Percentiles rank a stretch among this genome's conserved stretches.
These are phyloP conservation scores for Reinhardtius hippoglossoides DNA, from an alignment of 2,113 vertebrate species.

Conservation along the genomic window DNA sequence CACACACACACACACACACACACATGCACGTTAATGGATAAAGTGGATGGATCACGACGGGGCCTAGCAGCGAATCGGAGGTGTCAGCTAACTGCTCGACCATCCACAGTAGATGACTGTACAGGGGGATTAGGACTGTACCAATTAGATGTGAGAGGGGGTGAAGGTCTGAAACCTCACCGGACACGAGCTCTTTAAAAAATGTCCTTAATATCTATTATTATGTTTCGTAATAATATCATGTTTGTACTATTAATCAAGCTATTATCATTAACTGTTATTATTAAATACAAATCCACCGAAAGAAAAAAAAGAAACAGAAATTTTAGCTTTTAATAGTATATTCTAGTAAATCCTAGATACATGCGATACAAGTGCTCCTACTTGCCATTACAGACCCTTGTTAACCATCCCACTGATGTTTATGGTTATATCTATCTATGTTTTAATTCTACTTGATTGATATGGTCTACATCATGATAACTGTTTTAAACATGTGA, in stretches of 20 bases:
- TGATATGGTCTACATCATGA: too few species aligned
- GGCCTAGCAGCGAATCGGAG: conserved; percentile 52
- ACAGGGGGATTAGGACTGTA: background rate
- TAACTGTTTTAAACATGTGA: too few species aligned
- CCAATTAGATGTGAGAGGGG: conserved; percentile 41
- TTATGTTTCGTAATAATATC: background rate
- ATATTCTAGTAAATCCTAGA: too few species aligned
- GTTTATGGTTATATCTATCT: too few species aligned
- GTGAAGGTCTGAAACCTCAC: background rate
- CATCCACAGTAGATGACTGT: background rate
- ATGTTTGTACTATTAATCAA: background rate
- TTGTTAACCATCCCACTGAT: too few species aligned
- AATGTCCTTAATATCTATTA: too few species aligned
- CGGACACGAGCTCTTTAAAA: background rate
- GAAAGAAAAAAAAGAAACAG: too few species aligned
- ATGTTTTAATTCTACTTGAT: too few species aligned
- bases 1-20: background rate
- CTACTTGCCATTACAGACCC: too few species aligned
- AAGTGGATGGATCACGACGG: background rate
- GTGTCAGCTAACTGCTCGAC: conserved; percentile 44
- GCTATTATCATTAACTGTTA: background rate
- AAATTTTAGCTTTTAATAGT: too few species aligned
- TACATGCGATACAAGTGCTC: too few species aligned
- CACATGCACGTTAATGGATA: background rate
- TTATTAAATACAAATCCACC: background rate